Percentiles rank a stretch among this genome's conserved stretches.
These are phyloP conservation scores for Pelmatolapia mariae DNA, from an alignment of 2,113 vertebrate genomes.

Conservation along the genomic window DNA sequence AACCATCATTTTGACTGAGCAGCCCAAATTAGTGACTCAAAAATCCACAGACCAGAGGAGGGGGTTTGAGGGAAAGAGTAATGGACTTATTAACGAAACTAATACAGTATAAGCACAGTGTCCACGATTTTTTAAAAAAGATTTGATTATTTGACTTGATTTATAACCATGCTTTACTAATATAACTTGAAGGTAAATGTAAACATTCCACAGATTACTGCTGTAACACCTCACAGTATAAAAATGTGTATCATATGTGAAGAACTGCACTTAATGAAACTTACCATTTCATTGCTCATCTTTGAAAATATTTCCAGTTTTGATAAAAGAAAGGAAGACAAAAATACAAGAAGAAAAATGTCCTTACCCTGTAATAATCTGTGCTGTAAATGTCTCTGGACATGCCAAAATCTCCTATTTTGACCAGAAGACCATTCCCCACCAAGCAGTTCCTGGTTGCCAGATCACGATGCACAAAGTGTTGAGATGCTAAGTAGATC, in stretches of 20 bases:
- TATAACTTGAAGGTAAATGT: not conserved
- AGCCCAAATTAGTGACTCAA: not conserved
- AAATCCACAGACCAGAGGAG: not conserved
- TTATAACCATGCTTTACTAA: not conserved
- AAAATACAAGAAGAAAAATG: not conserved
- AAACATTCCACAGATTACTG: not conserved
- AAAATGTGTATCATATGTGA: not conserved
- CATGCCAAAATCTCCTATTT: not conserved
- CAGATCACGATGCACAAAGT: not conserved
- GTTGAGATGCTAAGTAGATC: slow-evolving; percentile 92
- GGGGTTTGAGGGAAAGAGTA: not conserved
- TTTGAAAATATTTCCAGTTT: not conserved
- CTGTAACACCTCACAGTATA: not conserved
- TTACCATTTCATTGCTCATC: not conserved
- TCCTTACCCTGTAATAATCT: not conserved
- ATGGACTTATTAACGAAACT: not conserved
- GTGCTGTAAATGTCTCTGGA: not conserved
- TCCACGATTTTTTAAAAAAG: not conserved
- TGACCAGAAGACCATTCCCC: not conserved
- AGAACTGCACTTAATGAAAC: not conserved
- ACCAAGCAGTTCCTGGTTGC: not conserved
- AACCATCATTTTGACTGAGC: not conserved
- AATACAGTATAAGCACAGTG: not conserved
- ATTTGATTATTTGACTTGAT: not conserved
- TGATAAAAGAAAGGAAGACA: not conserved